Percentiles rank a stretch among this genome's conserved stretches.
These are phyloP conservation scores for Boleophthalmus pectinirostris DNA, from an alignment of 2,113 vertebrate genomes.

Conservation along the genomic window DNA sequence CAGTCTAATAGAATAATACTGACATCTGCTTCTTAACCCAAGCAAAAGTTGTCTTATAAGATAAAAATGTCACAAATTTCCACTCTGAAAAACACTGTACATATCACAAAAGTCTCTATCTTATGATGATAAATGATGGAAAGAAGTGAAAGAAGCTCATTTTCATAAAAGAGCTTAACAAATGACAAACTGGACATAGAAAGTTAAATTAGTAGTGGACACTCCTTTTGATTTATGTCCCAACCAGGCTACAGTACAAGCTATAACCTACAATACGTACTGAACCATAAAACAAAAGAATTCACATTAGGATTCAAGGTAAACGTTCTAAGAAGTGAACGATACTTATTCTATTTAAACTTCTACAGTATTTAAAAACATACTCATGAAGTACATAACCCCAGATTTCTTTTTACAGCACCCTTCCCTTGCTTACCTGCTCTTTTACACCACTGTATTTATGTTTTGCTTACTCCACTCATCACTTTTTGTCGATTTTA, in stretches of 20 bases:
- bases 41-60: neutral
- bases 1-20: neutral
- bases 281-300: neutral
- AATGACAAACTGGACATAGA: neutral
- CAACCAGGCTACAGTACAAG: neutral
- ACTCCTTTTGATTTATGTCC: neutral
- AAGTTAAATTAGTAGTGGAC: neutral
- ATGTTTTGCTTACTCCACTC: slow-evolving; percentile 7
- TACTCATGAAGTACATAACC: neutral
- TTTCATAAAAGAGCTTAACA: neutral
- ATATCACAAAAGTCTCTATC: too few species aligned
- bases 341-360: neutral
- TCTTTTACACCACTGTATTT: slow-evolving; percentile 14
- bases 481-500: slow-evolving; percentile 29
- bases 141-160: neutral
- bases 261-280: neutral
- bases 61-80: neutral
- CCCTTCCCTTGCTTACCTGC: slow-evolving; percentile 2
- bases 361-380: neutral
- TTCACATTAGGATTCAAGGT: neutral
- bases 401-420: slow-evolving; percentile 12
- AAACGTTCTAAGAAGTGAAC: neutral
- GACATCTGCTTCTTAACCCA: neutral
- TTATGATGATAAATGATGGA: too few species aligned
- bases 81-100: too few species aligned